A percentile compares a stretch with the other conserved stretches of the same genome.
Conservation (phyloP, 1,140 invertebrate genomes). For the Protaetia brevitarsis region DNA sequence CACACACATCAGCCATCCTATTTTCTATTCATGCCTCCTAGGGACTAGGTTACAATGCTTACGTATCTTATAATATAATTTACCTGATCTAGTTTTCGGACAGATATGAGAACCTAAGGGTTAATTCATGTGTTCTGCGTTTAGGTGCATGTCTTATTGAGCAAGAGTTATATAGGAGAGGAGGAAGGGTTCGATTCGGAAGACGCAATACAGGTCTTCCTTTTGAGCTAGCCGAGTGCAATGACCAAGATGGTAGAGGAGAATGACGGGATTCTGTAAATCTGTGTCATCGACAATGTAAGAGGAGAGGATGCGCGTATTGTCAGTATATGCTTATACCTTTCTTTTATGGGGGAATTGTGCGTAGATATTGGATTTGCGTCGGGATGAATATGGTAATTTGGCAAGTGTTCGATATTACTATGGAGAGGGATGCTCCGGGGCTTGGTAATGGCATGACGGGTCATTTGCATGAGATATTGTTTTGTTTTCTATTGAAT, state of each 20-base stretch:
- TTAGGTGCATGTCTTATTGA: not conserved
- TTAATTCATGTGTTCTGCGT: no score
- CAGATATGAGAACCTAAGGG: not conserved
- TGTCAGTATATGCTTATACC: not conserved
- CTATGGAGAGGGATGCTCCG: no score
- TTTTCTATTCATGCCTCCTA: conserved; percentile 18
- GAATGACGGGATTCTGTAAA: conserved; percentile 12
- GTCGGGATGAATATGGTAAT: not conserved
- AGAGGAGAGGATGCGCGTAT: not conserved
- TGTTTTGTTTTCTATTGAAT: not conserved
- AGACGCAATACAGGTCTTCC: conserved; percentile 11
- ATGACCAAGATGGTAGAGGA: not conserved
- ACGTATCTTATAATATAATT: conserved; percentile 17
- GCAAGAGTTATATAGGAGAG: not conserved
- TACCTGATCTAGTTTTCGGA: conserved; percentile 13
- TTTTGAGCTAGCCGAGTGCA: not conserved
- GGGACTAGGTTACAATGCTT: conserved; percentile 6
- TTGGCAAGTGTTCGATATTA: not conserved
- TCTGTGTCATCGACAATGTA: conserved; percentile 4
- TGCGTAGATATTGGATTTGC: not conserved
- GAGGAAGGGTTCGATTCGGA: not conserved
- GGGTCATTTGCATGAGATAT: not conserved
- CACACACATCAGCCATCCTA: conserved; percentile 3
- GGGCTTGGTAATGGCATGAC: not conserved
- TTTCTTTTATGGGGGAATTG: not conserved